These are phyloP conservation scores for Agrochola litura DNA, from an alignment of 2,888 invertebrate genomes.

Conservation along the genomic window DNA sequence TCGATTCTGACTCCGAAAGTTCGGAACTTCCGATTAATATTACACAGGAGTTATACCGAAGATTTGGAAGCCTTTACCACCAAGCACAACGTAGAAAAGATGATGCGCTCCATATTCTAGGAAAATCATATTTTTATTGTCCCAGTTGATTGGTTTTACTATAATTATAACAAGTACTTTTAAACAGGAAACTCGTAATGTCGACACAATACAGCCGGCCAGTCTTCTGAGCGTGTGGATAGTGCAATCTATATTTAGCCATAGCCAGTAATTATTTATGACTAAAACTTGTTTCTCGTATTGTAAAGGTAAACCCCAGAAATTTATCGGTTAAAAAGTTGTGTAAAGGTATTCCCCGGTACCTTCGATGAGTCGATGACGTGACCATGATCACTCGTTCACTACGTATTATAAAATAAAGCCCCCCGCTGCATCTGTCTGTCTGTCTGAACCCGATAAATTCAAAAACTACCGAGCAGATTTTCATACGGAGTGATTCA, in stretches of 20 bases:
- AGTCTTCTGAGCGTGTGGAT: too few relatives aligned
- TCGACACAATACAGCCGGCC: background rate
- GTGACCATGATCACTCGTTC: background rate
- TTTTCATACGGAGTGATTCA: too few relatives aligned
- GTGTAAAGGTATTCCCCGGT: conserved; percentile 20
- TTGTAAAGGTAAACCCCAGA: conserved; percentile 22
- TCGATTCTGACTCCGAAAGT: too few relatives aligned
- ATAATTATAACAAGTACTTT: background rate
- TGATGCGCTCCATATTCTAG: background rate
- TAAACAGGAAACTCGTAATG: background rate
- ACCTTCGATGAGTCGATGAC: background rate
- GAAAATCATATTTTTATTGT: background rate
- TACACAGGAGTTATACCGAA: too few relatives aligned
- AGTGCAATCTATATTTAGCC: background rate
- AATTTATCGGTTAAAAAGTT: background rate
- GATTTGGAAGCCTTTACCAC: too few relatives aligned
- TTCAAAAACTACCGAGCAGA: too few relatives aligned
- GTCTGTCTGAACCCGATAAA: too few relatives aligned
- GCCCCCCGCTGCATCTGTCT: too few relatives aligned
- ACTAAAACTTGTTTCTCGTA: conserved; percentile 10
- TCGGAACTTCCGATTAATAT: too few relatives aligned
- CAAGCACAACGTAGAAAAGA: too few relatives aligned
- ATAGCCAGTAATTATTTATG: background rate
- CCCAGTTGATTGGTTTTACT: background rate
- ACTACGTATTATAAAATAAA: too few relatives aligned